phyloP scores from a whole-genome alignment of 2,888 invertebrate genomes.

The Globia sparganii region DNA sequence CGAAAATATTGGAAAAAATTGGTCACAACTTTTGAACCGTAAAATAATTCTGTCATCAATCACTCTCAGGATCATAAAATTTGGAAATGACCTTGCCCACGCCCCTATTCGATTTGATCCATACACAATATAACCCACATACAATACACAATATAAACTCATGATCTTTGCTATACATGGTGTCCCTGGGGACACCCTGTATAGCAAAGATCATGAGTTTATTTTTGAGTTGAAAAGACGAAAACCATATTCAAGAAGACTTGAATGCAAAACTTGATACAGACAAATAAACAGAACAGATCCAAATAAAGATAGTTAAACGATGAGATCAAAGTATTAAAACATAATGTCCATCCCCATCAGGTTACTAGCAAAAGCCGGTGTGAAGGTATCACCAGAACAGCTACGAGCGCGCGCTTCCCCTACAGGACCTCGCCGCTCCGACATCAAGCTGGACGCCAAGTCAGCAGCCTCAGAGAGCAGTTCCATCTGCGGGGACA shows the following conservation, averaged over 20 bases:
- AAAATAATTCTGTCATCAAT: too few relatives aligned
- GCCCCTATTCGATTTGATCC: too few relatives aligned
- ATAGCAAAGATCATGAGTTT: neutral
- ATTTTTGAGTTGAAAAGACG: neutral
- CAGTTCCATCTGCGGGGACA: slow-evolving; percentile 94
- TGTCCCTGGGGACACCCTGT: too few relatives aligned
- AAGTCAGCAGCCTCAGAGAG: slow-evolving; percentile 94
- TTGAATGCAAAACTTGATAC: neutral
- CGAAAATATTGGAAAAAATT: too few relatives aligned
- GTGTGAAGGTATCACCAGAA: slow-evolving; percentile 96
- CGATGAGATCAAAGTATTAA: neutral
- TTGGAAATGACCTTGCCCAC: too few relatives aligned
- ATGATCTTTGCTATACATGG: too few relatives aligned
- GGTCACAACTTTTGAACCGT: too few relatives aligned
- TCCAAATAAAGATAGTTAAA: neutral
- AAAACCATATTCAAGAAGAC: neutral
- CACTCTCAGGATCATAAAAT: too few relatives aligned
- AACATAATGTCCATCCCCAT: too few relatives aligned
- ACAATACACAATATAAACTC: too few relatives aligned
- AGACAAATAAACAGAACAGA: neutral
- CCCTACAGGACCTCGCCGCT: slow-evolving; percentile 95
- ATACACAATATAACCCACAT: too few relatives aligned
- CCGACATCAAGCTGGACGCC: slow-evolving; percentile 94
- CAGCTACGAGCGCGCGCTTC: slow-evolving; percentile 96
- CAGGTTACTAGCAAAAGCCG: slow-evolving; percentile 95